Evolutionary conservation across 1,140 invertebrate species (phyloP).

Genomic region (Bicyclus anynana): DNA sequence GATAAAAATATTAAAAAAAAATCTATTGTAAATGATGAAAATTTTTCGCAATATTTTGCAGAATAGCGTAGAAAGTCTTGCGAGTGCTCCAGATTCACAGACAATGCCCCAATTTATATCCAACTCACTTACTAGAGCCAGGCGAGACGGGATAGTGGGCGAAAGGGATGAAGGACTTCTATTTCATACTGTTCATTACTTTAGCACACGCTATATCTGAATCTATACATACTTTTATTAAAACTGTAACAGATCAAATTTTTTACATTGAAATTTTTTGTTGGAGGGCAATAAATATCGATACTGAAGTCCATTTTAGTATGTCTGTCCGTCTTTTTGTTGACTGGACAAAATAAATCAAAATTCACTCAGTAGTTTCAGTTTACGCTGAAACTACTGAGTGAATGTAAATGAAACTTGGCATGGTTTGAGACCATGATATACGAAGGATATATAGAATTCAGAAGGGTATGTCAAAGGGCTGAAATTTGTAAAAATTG

Average conservation of each 20-base stretch:
- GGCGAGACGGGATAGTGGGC: constrained; percentile 44
- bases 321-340: no score
- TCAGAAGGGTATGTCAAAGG: no score
- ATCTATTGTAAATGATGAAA: not conserved
- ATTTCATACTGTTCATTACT: constrained; percentile 29
- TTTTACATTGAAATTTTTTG: not conserved
- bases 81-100: constrained; percentile 71
- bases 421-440: no score
- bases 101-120: constrained; percentile 75
- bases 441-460: no score
- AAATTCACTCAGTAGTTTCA: no score
- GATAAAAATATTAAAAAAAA: not conserved
- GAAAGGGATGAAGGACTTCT: constrained; percentile 38
- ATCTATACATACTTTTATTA: not conserved
- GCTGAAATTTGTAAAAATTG: no score
- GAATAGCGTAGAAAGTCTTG: constrained; percentile 59
- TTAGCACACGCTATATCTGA: constrained; percentile 2
- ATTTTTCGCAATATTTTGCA: constrained; percentile 48
- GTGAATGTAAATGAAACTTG: no score
- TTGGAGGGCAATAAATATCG: not conserved
- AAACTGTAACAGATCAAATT: no score
- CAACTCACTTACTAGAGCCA: constrained; percentile 72
- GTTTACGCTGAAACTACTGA: no score
- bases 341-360: no score
- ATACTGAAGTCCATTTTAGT: no score